Conservation (phyloP, 2,888 invertebrate genomes). For the Spilosoma lubricipeda region DNA sequence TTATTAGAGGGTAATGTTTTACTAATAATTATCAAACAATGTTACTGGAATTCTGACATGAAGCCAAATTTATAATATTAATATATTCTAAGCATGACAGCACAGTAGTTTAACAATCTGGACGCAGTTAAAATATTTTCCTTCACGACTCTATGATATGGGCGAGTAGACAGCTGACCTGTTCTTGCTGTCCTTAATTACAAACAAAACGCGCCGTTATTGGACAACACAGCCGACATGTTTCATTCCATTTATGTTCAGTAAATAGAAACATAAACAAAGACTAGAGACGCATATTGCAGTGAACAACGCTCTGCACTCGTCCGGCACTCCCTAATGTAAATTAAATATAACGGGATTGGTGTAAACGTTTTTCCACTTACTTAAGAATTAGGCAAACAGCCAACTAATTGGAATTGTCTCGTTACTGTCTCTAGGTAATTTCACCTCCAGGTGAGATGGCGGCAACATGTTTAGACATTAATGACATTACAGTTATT, state of each 20-base stretch:
- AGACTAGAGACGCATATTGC: slow-evolving; percentile 59
- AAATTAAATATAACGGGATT: slow-evolving; percentile 54
- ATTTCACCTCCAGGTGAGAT: slow-evolving; percentile 24
- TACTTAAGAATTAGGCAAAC: slow-evolving; percentile 45
- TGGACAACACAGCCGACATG: slow-evolving; percentile 68
- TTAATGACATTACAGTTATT: slow-evolving; percentile 55
- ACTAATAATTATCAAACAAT: too few species aligned
- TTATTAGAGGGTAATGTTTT: too few species aligned
- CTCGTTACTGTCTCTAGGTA: slow-evolving; percentile 29
- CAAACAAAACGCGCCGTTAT: slow-evolving; percentile 82
- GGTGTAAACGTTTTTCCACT: slow-evolving; percentile 54
- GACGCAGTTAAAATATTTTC: slow-evolving; percentile 74
- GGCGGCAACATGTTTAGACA: slow-evolving; percentile 46
- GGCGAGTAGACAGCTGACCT: slow-evolving; percentile 67
- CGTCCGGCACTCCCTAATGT: slow-evolving; percentile 58
- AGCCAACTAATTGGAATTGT: slow-evolving; percentile 36
- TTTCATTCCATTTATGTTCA: slow-evolving; percentile 77
- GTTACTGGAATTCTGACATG: slow-evolving; percentile 58
- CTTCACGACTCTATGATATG: slow-evolving; percentile 76
- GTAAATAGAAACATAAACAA: slow-evolving; percentile 78
- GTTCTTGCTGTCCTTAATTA: slow-evolving; percentile 80
- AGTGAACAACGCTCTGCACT: slow-evolving; percentile 67
- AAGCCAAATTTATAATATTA: slow-evolving; percentile 66
- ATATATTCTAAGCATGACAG: slow-evolving; percentile 71
- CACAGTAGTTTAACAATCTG: slow-evolving; percentile 70